Base-by-base conservation (phyloP, 1,140 invertebrate genomes). In the Drosophila novamexicana region DNA sequence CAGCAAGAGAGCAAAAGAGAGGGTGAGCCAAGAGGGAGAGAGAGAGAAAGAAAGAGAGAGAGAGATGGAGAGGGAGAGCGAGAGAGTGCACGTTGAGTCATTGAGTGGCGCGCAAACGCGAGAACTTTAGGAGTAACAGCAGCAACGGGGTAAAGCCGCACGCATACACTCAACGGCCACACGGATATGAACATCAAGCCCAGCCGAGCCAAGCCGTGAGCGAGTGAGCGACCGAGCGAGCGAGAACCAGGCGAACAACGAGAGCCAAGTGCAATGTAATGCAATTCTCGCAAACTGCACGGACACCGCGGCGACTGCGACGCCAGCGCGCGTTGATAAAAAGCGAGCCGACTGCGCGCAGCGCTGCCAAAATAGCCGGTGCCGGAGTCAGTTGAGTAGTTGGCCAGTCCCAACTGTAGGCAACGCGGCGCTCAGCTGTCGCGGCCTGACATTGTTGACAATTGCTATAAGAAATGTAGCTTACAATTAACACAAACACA, bases 291-390 rank as follows among this genome's bases (percentile, higher is more conserved):
- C 16, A 18, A 37, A 63, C 40, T 70, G 66, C 47, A 58, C 39
- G 14, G 18, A 44, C 18, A 52, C 22, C 9, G 71, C 61, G 34
- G 44, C 66, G 78, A 79, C 59, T 73, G 68, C 79, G 77, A 74
- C 64, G 78, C 75, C 83, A 88, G 83, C 83, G 83, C 83, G 83
- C 83, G 73, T 88, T 86, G 83, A 86, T 86, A 86, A 86, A 86
- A 83, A 83, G 63, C 70, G 63, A 86, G 77, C 59, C 69, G 69
- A 86, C 73, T 86, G 84, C 83, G 83, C 80, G 63, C 74, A 56
- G 74, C 75, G 81, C 84, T 86, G 84, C 76, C 83, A 86, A 85
- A 85, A 86, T 86, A 75, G 78, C 78, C 76, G 76, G 76, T 75
- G 75, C 66, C 73, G 72, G 56, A 74, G 71, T 74, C 65, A 52